phyloP scores from a whole-genome alignment of 1,140 invertebrate genomes.

The Diploscapter pachys region DNA sequence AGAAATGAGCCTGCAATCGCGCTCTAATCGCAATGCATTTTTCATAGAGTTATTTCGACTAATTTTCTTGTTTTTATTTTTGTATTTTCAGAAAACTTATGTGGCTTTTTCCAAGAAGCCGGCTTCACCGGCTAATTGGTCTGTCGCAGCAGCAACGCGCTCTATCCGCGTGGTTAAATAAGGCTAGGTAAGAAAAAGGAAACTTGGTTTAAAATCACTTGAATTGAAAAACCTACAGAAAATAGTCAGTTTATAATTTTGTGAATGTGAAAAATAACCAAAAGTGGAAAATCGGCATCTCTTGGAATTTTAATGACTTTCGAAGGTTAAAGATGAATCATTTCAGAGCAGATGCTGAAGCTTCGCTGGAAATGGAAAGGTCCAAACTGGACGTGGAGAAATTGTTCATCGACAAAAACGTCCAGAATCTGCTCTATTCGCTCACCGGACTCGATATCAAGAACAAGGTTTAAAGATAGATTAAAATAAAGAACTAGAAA shows the following conservation, averaged over 20 bases:
- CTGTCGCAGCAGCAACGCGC: not conserved
- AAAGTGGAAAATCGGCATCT: too few relatives aligned
- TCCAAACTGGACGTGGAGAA: slow-evolving; percentile 50
- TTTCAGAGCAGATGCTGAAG: slow-evolving; percentile 26
- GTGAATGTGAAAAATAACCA: not conserved
- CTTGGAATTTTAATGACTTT: too few relatives aligned
- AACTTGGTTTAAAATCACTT: not conserved
- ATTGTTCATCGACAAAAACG: slow-evolving; percentile 72
- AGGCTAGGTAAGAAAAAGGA: slow-evolving; percentile 11
- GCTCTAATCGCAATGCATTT: too few relatives aligned
- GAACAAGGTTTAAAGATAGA: slow-evolving; percentile 64
- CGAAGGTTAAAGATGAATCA: too few relatives aligned
- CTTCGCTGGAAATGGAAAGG: not conserved
- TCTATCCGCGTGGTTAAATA: slow-evolving; percentile 27
- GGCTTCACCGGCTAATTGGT: not conserved
- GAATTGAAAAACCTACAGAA: not conserved
- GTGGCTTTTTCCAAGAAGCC: too few relatives aligned
- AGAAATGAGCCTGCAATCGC: too few relatives aligned
- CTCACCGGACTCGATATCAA: slow-evolving; percentile 74
- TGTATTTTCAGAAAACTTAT: not conserved
- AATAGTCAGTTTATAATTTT: not conserved
- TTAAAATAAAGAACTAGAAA: not conserved
- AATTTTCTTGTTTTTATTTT: not conserved
- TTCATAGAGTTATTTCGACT: not conserved
- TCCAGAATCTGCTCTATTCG: slow-evolving; percentile 73